Conservation (phyloP, 1,140 invertebrate species). For the Platorchestia sp. region DNA sequence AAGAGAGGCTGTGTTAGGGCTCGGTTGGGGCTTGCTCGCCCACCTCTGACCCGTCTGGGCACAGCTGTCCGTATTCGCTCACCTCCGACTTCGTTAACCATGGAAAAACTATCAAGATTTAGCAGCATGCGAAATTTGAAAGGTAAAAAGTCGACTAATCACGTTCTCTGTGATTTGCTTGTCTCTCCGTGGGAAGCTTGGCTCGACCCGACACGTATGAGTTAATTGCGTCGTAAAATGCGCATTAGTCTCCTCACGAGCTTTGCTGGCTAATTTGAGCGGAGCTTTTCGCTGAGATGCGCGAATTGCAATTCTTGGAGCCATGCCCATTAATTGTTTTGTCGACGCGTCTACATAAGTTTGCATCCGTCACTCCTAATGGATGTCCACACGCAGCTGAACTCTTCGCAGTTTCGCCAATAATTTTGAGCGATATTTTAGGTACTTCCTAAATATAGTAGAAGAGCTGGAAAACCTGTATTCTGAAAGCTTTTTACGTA, state of each 20-base stretch:
- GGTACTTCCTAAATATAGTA: background rate
- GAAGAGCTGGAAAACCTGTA: background rate
- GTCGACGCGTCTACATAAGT: background rate
- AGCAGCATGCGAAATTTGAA: background rate
- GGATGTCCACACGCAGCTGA: background rate
- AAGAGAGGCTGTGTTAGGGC: background rate
- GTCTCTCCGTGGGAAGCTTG: constrained; percentile 33
- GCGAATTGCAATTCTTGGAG: background rate
- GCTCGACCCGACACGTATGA: background rate
- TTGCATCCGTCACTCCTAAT: background rate
- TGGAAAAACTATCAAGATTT: constrained; percentile 38
- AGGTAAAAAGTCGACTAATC: constrained; percentile 42
- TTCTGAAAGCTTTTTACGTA: background rate
- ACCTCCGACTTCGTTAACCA: background rate
- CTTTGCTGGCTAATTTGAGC: background rate
- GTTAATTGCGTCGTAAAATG: constrained; percentile 11
- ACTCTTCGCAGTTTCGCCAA: background rate
- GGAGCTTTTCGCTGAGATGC: background rate
- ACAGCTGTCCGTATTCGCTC: background rate
- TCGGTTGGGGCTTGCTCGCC: background rate
- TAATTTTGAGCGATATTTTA: background rate
- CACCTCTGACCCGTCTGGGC: constrained; percentile 11
- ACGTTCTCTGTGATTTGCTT: constrained; percentile 32
- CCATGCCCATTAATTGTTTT: background rate
- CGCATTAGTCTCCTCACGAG: constrained; percentile 2